Evolutionary conservation across 2,888 invertebrate species (phyloP).

Genomic region (Serrognathus titanus): DNA sequence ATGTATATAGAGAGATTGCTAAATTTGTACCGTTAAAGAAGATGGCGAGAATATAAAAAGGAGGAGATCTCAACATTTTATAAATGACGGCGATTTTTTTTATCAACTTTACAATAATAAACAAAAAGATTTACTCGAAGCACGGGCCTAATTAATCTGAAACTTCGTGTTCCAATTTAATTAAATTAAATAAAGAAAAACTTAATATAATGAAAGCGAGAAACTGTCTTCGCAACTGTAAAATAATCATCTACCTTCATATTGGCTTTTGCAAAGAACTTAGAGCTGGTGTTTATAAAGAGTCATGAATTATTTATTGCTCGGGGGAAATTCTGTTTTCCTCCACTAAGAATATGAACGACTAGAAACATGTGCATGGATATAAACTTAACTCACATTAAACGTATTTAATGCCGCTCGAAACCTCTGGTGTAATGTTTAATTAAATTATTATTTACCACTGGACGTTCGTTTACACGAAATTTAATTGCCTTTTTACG

Average conservation of each 20-base stretch:
- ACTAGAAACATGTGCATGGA: constrained; percentile 10
- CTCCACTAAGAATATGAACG: background rate
- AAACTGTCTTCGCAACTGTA: constrained; percentile 23
- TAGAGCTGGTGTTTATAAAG: constrained; percentile 29
- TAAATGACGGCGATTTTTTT: too few relatives aligned
- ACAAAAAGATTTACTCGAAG: background rate
- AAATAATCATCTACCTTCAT: constrained; percentile 34
- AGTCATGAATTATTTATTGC: constrained; percentile 40
- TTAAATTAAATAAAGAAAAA: constrained; percentile 1
- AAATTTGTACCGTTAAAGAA: background rate
- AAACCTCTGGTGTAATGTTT: too few relatives aligned
- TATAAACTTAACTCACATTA: constrained; percentile 5
- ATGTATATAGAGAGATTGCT: constrained; percentile 1
- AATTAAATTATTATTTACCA: background rate
- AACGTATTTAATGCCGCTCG: constrained; percentile 1
- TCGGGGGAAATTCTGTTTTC: constrained; percentile 35
- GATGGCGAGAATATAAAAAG: too few relatives aligned
- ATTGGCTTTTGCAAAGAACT: constrained; percentile 9
- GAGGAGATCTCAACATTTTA: too few relatives aligned
- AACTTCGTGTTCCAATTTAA: background rate
- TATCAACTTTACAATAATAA: too few relatives aligned
- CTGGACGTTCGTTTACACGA: background rate
- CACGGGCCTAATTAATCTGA: background rate
- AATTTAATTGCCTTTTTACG: too few relatives aligned
- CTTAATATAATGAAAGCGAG: constrained; percentile 11